Conservation (phyloP, 2,113 vertebrate genomes). For the Castor canadensis region DNA sequence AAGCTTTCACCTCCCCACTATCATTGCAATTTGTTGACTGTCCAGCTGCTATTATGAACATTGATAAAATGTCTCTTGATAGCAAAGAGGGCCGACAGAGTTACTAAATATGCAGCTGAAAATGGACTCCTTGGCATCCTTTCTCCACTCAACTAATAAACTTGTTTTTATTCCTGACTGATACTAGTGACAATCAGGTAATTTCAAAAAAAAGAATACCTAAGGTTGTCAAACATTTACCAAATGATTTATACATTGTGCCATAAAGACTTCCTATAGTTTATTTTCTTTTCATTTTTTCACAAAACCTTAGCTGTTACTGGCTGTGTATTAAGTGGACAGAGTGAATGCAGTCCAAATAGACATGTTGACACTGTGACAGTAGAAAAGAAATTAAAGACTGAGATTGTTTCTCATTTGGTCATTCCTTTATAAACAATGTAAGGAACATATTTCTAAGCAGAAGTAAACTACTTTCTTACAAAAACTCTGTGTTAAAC, state of each 20-base stretch:
- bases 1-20: background rate
- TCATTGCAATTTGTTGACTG: background rate
- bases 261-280: background rate
- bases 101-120: background rate
- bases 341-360: background rate
- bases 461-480: background rate
- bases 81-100: background rate
- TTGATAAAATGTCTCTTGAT: background rate
- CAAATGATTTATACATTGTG: background rate
- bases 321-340: background rate
- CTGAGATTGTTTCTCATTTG: background rate
- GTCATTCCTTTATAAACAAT: background rate
- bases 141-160: background rate
- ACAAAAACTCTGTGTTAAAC: background rate
- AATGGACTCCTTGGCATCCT: background rate
- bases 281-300: background rate
- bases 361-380: background rate
- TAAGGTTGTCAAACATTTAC: background rate
- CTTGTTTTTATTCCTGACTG: background rate
- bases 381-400: background rate
- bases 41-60: no score
- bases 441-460: background rate
- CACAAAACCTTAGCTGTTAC: background rate
- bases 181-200: background rate
- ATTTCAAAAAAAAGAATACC: background rate